Percentiles rank a stretch among this genome's conserved stretches.
Evolutionary conservation across 2,113 vertebrate species (phyloP).

Genomic region (Hippocampus guttulatus): DNA sequence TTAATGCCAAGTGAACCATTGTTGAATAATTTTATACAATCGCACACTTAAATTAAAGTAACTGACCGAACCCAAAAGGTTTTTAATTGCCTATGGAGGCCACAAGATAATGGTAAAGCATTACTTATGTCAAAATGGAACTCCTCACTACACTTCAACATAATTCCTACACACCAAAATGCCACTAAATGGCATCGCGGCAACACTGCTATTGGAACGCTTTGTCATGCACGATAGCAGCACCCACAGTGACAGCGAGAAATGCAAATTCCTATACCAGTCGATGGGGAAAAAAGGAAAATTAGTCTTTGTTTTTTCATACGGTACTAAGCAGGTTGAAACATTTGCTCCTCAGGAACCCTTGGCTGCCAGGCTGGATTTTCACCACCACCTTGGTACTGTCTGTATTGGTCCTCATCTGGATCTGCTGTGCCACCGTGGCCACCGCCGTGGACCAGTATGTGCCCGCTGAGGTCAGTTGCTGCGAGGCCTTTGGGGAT

Average conservation of each 20-base stretch:
- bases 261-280: no score
- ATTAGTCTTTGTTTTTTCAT: no score
- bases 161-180: no score
- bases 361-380: constrained; percentile 87
- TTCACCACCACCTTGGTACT: constrained; percentile 87
- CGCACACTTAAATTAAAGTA: no score
- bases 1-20: not conserved
- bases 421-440: constrained; percentile 96
- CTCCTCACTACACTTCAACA: not conserved
- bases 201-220: no score
- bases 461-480: constrained; percentile 86
- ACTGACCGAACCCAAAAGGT: no score
- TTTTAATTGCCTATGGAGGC: no score
- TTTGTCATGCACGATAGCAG: no score
- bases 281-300: no score
- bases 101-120: no score
- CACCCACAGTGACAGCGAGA: no score
- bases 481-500: not conserved
- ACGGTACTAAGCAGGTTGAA: not conserved
- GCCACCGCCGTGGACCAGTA: constrained; percentile 97
- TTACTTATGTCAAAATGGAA: not conserved
- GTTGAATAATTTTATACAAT: not conserved
- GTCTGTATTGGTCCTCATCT: constrained; percentile 90
- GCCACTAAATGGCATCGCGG: no score
- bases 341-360: constrained; percentile 74